phyloP scores from a whole-genome alignment of 2,797 vertebrate genomes.

The Crenuchus spilurus region DNA sequence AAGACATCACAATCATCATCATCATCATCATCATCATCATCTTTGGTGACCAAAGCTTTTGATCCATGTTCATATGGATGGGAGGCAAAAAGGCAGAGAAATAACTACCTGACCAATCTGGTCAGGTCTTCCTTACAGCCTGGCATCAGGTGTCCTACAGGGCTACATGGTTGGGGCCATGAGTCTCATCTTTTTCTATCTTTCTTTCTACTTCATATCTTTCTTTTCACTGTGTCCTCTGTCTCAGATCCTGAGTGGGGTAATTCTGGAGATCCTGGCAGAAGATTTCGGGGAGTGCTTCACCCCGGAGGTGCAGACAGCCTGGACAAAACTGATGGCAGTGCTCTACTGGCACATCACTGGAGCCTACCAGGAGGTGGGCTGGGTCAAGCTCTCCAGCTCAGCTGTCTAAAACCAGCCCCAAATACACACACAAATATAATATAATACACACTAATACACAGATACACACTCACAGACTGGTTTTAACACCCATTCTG shows the following conservation, averaged over 20 bases:
- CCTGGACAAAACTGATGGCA: constrained; percentile 91
- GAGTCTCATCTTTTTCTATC: background rate
- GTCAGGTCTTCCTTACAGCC: too few species aligned
- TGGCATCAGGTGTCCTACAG: too few species aligned
- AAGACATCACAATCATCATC: too few species aligned
- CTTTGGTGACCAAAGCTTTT: too few species aligned
- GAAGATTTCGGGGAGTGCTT: constrained; percentile 91
- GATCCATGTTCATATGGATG: too few species aligned
- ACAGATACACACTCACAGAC: constrained; percentile 4
- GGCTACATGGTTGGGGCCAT: too few species aligned
- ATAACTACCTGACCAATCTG: too few species aligned
- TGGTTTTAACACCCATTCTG: constrained; percentile 11
- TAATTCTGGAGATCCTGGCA: constrained; percentile 89
- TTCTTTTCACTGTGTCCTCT: constrained; percentile 35
- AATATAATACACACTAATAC: constrained; percentile 22
- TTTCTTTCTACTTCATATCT: too few species aligned
- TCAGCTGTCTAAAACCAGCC: constrained; percentile 74
- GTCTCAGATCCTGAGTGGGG: constrained; percentile 87
- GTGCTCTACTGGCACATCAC: constrained; percentile 92
- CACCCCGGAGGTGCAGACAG: constrained; percentile 86
- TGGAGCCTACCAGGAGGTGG: constrained; percentile 92
- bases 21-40: too few species aligned
- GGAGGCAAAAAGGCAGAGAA: too few species aligned
- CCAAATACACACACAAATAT: constrained; percentile 32
- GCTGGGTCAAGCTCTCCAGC: constrained; percentile 93